phyloP scores from a whole-genome alignment of 2,888 invertebrate species.

The Apamea crenata region DNA sequence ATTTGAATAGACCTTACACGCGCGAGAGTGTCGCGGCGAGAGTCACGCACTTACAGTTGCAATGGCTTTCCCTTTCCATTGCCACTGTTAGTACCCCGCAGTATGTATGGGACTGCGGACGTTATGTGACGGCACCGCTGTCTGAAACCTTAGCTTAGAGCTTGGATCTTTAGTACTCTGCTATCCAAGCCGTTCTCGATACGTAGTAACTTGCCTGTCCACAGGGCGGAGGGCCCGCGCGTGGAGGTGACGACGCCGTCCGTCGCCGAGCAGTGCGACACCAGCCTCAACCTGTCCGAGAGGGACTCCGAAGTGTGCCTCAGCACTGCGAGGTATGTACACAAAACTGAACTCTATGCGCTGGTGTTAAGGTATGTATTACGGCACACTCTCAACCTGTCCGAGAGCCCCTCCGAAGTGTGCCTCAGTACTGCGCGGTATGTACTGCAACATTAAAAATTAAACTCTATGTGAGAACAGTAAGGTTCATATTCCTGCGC shows the following conservation, averaged over 20 bases:
- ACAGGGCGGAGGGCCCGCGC: constrained; percentile 54
- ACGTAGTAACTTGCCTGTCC: too few relatives aligned
- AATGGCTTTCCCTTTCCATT: too few relatives aligned
- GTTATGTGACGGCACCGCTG: too few relatives aligned
- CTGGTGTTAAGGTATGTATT: background rate
- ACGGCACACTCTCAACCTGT: background rate
- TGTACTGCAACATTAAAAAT: background rate
- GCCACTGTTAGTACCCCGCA: too few relatives aligned
- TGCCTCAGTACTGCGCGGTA: background rate
- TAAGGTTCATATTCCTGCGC: background rate
- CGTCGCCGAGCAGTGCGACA: constrained; percentile 67
- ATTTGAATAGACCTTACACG: too few relatives aligned
- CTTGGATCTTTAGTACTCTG: too few relatives aligned
- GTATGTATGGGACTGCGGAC: too few relatives aligned
- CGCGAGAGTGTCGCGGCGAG: too few relatives aligned
- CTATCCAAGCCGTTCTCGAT: too few relatives aligned
- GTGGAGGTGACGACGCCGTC: constrained; percentile 59
- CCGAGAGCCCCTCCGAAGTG: background rate
- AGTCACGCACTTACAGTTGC: too few relatives aligned
- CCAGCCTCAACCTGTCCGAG: constrained; percentile 79
- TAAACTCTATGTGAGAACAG: background rate
- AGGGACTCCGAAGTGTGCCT: constrained; percentile 80
- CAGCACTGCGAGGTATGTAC: constrained; percentile 76
- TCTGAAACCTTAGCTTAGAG: too few relatives aligned
- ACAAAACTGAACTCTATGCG: too few relatives aligned